phyloP scores from a whole-genome alignment of 2,113 vertebrate genomes.

The Strigops habroptila region DNA sequence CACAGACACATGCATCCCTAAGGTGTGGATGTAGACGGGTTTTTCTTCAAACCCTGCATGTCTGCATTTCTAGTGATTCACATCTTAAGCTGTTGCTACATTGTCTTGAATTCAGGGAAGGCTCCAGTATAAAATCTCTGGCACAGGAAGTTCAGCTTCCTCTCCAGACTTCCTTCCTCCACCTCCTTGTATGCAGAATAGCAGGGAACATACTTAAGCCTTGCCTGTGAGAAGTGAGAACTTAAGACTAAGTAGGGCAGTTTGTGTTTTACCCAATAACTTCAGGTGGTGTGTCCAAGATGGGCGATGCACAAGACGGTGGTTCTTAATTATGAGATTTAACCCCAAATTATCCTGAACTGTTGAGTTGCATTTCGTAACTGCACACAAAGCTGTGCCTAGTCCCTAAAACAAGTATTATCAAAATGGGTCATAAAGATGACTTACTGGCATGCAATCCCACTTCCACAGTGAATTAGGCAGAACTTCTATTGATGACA shows the following conservation, averaged over 20 bases:
- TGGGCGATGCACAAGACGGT: not conserved
- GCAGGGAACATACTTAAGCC: not conserved
- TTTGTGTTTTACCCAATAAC: not conserved
- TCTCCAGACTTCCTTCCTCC: slow-evolving; percentile 58
- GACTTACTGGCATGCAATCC: not conserved
- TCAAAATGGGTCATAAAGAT: not conserved
- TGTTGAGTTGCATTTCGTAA: not conserved
- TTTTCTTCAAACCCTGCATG: not conserved
- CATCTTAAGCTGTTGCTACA: not conserved
- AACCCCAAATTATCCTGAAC: not conserved
- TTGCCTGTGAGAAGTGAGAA: not conserved
- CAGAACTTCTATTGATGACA: not conserved
- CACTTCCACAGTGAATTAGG: not conserved
- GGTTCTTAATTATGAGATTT: not conserved
- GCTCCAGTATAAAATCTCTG: slow-evolving; percentile 21
- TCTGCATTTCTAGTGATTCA: not conserved
- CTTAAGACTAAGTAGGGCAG: not conserved
- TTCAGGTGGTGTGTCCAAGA: not conserved
- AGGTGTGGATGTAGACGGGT: not conserved
- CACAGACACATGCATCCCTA: not conserved
- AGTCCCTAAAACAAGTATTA: not conserved
- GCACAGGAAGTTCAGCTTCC: slow-evolving; percentile 52
- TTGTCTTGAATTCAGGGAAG: slow-evolving; percentile 37
- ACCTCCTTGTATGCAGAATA: not conserved
- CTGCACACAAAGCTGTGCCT: not conserved